Evolutionary conservation across 2,888 invertebrate species (phyloP), one percentile per base, ranked within the genome.

Genomic region (Nomada fucata): DNA sequence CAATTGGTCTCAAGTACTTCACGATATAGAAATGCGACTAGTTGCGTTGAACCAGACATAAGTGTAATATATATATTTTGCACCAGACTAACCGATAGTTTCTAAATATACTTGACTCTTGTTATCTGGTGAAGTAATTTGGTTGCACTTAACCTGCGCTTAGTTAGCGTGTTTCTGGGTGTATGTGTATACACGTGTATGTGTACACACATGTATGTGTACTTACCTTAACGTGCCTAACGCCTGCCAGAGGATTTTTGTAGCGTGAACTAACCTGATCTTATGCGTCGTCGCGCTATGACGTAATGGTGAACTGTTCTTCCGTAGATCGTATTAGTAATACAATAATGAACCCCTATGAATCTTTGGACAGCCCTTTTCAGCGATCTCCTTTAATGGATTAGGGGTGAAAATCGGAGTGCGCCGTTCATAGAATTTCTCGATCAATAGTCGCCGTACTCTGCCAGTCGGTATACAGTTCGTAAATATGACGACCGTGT

Each of bases 391-490:
- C 20, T 73, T 81, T 69, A 78, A 78, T 65, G 70, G 75, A 78
- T 71, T 70, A 55, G 59, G 80, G 72, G 61, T 59, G 70, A 73
- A 84, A 79, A 73, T 74, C 73, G 73, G 10, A 67, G 70, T 64
- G 82, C 63, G 29, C 23, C 23, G 61, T 71, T 63, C 63, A 55
- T 70, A 76, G 70, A 67, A 67, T 67, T 74, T 29, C 53, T 47
- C 79, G 84, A 84, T 84, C 84, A 76, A 84, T 82, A 84, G 42
- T 78, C 68, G 82, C 36, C 61, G 68, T 52, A 36, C 29, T 53
- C 20, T 50, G 18, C 23, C 74, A 73, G 64, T 64, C 63, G 61
- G 70, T 53, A 60, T 23, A 26, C 74, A 10, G 47, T 59, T 76
- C 72, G 65, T 70, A 76, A 67, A 70, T 67, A 76, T 23, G 36